Conservation (phyloP, 1,140 invertebrate genomes). For the Trialeurodes vaporariorum region DNA sequence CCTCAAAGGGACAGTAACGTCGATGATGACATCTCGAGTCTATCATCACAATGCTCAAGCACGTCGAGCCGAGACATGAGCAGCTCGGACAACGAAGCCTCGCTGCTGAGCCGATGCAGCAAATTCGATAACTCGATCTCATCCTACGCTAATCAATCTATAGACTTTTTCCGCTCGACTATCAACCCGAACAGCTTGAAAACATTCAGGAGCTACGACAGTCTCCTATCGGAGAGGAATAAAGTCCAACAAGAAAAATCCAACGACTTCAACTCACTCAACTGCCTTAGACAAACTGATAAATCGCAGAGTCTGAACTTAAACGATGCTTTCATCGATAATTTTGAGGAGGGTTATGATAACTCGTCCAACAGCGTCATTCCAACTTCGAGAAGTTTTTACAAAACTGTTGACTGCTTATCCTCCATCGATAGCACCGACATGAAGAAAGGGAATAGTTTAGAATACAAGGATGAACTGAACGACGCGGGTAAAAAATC, state of each 20-base stretch:
- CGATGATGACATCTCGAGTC: conserved; percentile 25
- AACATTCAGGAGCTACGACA: conserved; percentile 35
- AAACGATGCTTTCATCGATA: conserved; percentile 18
- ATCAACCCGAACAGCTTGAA: conserved; percentile 23
- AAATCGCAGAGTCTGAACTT: conserved; percentile 24
- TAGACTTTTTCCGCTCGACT: conserved; percentile 28
- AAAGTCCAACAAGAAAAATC: conserved; percentile 14
- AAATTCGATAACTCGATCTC: conserved; percentile 7
- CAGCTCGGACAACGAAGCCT: conserved; percentile 28
- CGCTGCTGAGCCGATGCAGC: conserved; percentile 1
- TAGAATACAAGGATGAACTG: conserved; percentile 12
- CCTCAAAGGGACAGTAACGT: conserved; percentile 18
- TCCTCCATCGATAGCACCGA: conserved; percentile 8
- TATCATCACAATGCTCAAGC: conserved; percentile 19
- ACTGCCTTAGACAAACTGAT: conserved; percentile 19
- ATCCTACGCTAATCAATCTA: conserved; percentile 5
- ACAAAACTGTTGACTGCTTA: conserved; percentile 28
- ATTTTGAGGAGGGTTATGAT: conserved; percentile 11
- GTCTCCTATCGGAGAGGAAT: conserved; percentile 27
- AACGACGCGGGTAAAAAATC: conserved; percentile 31
- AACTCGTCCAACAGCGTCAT: conserved; percentile 6
- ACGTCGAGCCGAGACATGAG: conserved; percentile 28
- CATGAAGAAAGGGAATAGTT: neutral
- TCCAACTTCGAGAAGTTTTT: conserved; percentile 18
- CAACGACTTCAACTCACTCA: conserved; percentile 4